Evolutionary conservation across 1,140 invertebrate genomes (phyloP).

Genomic region (Megalopta genalis): DNA sequence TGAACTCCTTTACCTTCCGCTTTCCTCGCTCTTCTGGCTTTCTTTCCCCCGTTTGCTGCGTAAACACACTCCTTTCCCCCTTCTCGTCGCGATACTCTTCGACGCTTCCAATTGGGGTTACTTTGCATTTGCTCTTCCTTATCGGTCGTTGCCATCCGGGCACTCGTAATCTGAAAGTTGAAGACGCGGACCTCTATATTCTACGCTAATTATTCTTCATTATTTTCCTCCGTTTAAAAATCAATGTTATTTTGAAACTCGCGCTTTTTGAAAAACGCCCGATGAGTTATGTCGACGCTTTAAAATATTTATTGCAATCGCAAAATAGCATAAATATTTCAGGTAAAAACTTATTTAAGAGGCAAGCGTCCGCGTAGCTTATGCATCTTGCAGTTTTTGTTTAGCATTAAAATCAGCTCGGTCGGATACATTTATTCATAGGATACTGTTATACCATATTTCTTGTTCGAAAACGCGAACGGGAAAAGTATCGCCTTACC

Average conservation of each 20-base stretch:
- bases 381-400: too few relatives aligned
- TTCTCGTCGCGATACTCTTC: not conserved
- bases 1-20: slow-evolving; percentile 64
- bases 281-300: too few relatives aligned
- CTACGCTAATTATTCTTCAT: too few relatives aligned
- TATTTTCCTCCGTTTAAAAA: too few relatives aligned
- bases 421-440: not conserved
- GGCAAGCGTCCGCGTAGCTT: too few relatives aligned
- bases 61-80: slow-evolving; percentile 27
- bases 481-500: slow-evolving; percentile 25
- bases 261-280: too few relatives aligned
- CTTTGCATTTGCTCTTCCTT: not conserved
- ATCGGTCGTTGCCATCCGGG: not conserved
- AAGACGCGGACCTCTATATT: too few relatives aligned
- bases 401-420: too few relatives aligned
- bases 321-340: too few relatives aligned
- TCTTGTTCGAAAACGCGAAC: not conserved
- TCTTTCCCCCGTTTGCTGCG: slow-evolving; percentile 42
- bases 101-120: not conserved
- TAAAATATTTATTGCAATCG: too few relatives aligned
- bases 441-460: not conserved
- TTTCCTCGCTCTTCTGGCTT: slow-evolving; percentile 53
- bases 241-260: too few relatives aligned
- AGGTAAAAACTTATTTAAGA: too few relatives aligned
- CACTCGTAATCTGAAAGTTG: not conserved